Evolutionary conservation across 2,797 vertebrate genomes (phyloP).

Genomic region (Petrocephalus sullivani): DNA sequence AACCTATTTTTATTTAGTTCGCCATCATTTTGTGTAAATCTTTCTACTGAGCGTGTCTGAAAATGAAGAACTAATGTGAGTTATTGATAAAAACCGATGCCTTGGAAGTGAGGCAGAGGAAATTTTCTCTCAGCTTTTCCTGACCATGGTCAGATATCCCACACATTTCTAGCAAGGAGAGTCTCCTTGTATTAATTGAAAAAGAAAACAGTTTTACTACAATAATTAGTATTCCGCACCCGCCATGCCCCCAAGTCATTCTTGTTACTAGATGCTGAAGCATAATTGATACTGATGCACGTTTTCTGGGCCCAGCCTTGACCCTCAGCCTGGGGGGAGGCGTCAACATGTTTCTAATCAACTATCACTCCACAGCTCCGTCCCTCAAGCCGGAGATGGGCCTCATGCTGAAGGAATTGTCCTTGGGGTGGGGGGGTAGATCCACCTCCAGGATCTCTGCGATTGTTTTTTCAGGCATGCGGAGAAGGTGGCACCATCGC

Average conservation of each 20-base stretch:
- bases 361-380: conserved; percentile 42
- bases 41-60: background rate
- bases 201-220: conserved; percentile 53
- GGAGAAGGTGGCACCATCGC: background rate
- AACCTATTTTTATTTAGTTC: background rate
- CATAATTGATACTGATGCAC: conserved; percentile 19
- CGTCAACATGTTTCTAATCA: conserved; percentile 43
- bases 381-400: conserved; percentile 19
- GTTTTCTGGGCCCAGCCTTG: conserved; percentile 3
- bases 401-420: background rate
- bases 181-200: conserved; percentile 46
- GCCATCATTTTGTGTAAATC: background rate
- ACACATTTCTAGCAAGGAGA: conserved; percentile 29
- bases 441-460: background rate
- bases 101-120: background rate
- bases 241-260: conserved; percentile 19
- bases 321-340: conserved; percentile 17
- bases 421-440: background rate
- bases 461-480: background rate
- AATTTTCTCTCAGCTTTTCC: conserved; percentile 1
- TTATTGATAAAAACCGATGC: conserved; percentile 33
- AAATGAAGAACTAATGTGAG: conserved; percentile 4
- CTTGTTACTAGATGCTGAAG: conserved; percentile 28
- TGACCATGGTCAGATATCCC: conserved; percentile 26
- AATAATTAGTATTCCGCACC: conserved; percentile 51